A percentile compares a stretch with the other conserved stretches of the same genome.
phyloP scores from a whole-genome alignment of 2,113 vertebrate genomes.

The Siniperca knerii region DNA sequence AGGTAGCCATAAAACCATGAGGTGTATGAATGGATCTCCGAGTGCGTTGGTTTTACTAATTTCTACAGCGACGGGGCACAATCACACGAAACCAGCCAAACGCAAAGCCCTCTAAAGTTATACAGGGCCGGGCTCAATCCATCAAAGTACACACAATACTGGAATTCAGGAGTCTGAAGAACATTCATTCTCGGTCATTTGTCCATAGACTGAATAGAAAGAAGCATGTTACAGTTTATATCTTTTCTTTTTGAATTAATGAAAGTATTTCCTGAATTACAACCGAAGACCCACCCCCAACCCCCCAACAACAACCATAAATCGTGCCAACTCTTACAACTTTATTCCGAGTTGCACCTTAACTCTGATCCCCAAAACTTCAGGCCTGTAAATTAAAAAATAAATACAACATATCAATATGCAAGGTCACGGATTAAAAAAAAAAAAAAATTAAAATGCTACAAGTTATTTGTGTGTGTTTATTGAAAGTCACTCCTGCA shows the following conservation, averaged over 20 bases:
- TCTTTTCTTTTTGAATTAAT: constrained; percentile 70
- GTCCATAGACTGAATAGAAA: constrained; percentile 76
- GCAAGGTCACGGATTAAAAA: constrained; percentile 69
- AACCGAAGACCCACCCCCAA: constrained; percentile 50
- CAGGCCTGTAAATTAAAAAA: constrained; percentile 79
- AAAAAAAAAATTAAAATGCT: constrained; percentile 76
- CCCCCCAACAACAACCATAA: constrained; percentile 45
- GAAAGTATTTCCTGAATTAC: constrained; percentile 77
- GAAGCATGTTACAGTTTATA: constrained; percentile 73
- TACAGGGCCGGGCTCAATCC: constrained; percentile 73
- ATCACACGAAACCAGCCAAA: constrained; percentile 72
- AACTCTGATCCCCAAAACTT: constrained; percentile 71
- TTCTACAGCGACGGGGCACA: constrained; percentile 62
- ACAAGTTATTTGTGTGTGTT: constrained; percentile 77
- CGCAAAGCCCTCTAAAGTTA: constrained; percentile 69
- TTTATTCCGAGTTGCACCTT: constrained; percentile 71
- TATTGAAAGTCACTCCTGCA: constrained; percentile 80
- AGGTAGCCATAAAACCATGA: not conserved
- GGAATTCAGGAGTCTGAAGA: constrained; percentile 71
- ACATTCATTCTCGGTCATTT: constrained; percentile 78
- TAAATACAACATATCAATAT: constrained; percentile 82
- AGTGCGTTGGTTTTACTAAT: constrained; percentile 31
- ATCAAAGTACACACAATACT: constrained; percentile 68
- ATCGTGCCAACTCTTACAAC: constrained; percentile 53
- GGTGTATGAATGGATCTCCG: constrained; percentile 41